Evolutionary conservation across 1,140 invertebrate species (phyloP), one percentile per base, ranked within the genome.

Genomic region (Chironomus striatipennis): DNA sequence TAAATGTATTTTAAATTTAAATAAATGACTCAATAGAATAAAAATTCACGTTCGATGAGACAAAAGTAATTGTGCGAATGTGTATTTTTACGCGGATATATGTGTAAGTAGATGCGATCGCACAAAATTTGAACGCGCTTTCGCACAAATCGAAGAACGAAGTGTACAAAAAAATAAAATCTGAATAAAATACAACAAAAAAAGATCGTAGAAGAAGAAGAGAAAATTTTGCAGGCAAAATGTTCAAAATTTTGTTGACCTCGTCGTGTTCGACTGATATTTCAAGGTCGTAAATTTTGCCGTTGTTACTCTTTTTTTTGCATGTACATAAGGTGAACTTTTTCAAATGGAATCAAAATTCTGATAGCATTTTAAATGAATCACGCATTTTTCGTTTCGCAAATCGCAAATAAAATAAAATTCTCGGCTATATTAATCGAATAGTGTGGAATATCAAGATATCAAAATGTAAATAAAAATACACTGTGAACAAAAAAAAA

Each of bases 181-280:
- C 47, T 57, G 47, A 57, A 57, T 57, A 57, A 57, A 57, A 34
- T 12, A n/a, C 47, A 15, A n/a, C n/a, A 15, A 5, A 57, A 57
- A n/a, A 57, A 57, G 47, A 57, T n/a, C n/a, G n/a, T n/a, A n/a
- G n/a, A n/a, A n/a, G n/a, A n/a, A n/a, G n/a, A n/a, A n/a, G n/a
- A 57, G 47, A 57, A 34, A 34, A 1, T 34, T 15, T 57, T 57
- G 47, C 47, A 57, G n/a, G 47, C 47, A n/a, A n/a, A 57, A 57
- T n/a, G 47, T 57, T n/a, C 47, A 57, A 57, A 57, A 57, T 57
- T 57, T 57, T 57, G 47, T 57, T 57, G 47, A 57, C 47, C 47
- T 57, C 47, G 47, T 57, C 47, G 47, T 57, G 47, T 57, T 57
- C 47, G 47, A n/a, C 47, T 57, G 12, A n/a, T n/a, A 15, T 5